phyloP scores from a whole-genome alignment of 2,113 vertebrate genomes.

The Bujurquina vittata region DNA sequence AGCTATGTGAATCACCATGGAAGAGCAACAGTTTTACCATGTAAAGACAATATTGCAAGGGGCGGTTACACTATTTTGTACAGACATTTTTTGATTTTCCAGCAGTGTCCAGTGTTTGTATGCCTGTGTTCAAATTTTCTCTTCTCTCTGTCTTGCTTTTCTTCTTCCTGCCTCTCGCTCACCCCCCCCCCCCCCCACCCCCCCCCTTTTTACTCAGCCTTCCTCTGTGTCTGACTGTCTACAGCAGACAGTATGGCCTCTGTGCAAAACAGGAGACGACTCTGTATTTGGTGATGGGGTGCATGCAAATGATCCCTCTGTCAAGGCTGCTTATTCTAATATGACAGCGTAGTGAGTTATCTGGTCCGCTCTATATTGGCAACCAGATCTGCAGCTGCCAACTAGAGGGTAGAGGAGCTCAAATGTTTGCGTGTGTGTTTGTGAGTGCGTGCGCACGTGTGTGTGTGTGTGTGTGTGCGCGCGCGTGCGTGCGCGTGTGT shows the following conservation, averaged over 20 bases:
- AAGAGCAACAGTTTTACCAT: conserved; percentile 43
- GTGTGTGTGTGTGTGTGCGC: conserved; percentile 26
- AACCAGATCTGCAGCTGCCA: conserved; percentile 75
- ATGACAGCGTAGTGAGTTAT: conserved; percentile 79
- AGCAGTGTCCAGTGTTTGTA: conserved; percentile 11
- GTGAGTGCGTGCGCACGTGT: conserved; percentile 25
- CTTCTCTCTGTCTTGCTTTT: conserved; percentile 21
- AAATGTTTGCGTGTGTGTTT: neutral
- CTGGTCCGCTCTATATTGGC: conserved; percentile 75
- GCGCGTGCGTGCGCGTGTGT: conserved; percentile 22
- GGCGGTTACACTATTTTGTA: conserved; percentile 32
- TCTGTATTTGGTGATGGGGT: conserved; percentile 73
- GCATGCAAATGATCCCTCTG: conserved; percentile 83
- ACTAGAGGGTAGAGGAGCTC: conserved; percentile 57
- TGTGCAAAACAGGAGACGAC: conserved; percentile 68
- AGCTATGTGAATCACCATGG: conserved; percentile 47
- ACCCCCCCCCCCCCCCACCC: neutral
- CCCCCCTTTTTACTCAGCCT: conserved; percentile 17
- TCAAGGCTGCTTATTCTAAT: conserved; percentile 82
- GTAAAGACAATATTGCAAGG: conserved; percentile 28
- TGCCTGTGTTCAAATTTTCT: conserved; percentile 16
- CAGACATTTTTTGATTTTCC: conserved; percentile 48
- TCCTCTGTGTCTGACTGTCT: conserved; percentile 58
- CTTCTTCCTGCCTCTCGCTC: conserved; percentile 6
- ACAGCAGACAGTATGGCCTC: conserved; percentile 57